phyloP scores from a whole-genome alignment of 2,888 invertebrate species.

The Blomia tropicalis region DNA sequence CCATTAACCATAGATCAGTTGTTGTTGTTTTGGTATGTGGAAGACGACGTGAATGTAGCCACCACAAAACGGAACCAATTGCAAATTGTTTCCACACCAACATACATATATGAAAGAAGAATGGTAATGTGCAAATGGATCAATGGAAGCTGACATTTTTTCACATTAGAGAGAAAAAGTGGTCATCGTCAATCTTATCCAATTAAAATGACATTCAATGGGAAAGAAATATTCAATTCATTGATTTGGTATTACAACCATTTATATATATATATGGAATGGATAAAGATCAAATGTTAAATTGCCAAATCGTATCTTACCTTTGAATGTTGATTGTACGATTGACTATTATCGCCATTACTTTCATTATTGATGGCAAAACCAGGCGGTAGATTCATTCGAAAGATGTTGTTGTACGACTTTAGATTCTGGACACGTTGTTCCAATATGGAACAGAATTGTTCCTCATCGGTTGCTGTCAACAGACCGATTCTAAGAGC shows the following conservation, averaged over 20 bases:
- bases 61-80: too few species aligned
- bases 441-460: slow-evolving; percentile 10
- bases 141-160: background rate
- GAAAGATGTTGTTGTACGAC: slow-evolving; percentile 3
- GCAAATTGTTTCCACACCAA: background rate
- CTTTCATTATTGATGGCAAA: background rate
- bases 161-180: background rate
- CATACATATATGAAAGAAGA: background rate
- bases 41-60: too few species aligned
- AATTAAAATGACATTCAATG: background rate
- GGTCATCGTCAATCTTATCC: background rate
- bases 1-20: background rate
- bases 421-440: background rate
- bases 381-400: background rate
- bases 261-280: too few species aligned
- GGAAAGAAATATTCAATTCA: too few species aligned
- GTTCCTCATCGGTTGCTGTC: slow-evolving; percentile 10
- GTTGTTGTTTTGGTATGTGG: too few species aligned
- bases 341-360: background rate
- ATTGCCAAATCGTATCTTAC: too few species aligned
- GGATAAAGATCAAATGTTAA: too few species aligned
- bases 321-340: too few species aligned
- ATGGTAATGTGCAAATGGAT: background rate
- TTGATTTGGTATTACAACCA: too few species aligned
- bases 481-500: slow-evolving; percentile 32